phyloP scores from a whole-genome alignment of 2,797 vertebrate species.

The Telmatherina bonti region DNA sequence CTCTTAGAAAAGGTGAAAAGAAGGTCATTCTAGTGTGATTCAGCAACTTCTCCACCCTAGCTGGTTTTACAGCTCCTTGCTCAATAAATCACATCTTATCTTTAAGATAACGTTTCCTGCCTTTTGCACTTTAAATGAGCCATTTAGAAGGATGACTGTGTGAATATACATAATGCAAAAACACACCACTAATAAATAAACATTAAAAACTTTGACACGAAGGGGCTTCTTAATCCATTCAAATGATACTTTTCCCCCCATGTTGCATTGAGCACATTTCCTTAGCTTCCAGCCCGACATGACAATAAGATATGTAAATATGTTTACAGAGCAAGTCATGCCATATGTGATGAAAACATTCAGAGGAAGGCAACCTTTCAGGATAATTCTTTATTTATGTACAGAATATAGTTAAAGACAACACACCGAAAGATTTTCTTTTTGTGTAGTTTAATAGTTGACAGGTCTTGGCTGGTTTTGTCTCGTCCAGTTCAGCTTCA shows the following conservation, averaged over 20 bases:
- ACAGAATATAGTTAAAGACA: slow-evolving; percentile 74
- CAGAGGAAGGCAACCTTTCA: not conserved
- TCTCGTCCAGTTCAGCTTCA: slow-evolving; percentile 86
- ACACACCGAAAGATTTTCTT: not conserved
- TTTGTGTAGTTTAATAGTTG: slow-evolving; percentile 65
- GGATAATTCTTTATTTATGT: slow-evolving; percentile 77
- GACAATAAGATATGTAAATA: not conserved
- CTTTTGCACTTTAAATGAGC: not conserved
- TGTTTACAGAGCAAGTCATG: not conserved
- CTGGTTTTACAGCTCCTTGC: not conserved
- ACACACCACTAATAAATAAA: too few species aligned
- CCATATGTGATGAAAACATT: not conserved
- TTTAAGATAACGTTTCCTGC: slow-evolving; percentile 11
- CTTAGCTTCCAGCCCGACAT: not conserved
- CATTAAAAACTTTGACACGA: too few species aligned
- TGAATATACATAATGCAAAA: too few species aligned
- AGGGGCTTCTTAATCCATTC: too few species aligned
- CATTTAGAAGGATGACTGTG: not conserved
- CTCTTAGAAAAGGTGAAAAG: not conserved
- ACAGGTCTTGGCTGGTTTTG: slow-evolving; percentile 89
- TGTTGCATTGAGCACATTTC: not conserved
- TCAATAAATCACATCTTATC: slow-evolving; percentile 22
- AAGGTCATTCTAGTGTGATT: not conserved
- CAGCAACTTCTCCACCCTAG: not conserved
- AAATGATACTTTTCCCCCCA: too few species aligned